phyloP scores from a whole-genome alignment of 2,888 invertebrate genomes.

The Rhabditoides inermis region DNA sequence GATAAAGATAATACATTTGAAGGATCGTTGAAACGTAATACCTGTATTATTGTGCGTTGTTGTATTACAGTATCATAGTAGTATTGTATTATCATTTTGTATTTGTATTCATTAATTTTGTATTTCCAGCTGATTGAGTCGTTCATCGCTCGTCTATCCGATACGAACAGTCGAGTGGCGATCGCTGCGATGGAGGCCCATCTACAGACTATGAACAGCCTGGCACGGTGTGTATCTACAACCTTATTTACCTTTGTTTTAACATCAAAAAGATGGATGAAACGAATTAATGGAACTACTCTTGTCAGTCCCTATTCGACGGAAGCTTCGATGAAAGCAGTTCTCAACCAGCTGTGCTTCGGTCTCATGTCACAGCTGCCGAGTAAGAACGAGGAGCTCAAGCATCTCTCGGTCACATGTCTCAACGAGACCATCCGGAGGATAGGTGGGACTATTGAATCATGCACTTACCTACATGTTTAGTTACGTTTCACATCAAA shows the following conservation, averaged over 20 bases:
- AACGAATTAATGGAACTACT: too few relatives aligned
- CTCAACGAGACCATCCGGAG: slow-evolving; percentile 19
- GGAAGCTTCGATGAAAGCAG: slow-evolving; percentile 28
- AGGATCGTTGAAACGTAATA: not conserved
- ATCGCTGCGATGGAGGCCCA: slow-evolving; percentile 27
- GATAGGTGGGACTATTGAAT: too few relatives aligned
- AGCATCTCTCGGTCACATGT: slow-evolving; percentile 21
- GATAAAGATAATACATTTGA: too few relatives aligned
- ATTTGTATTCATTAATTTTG: not conserved
- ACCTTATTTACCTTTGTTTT: too few relatives aligned
- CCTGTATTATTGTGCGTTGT: too few relatives aligned
- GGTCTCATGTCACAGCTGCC: slow-evolving; percentile 27
- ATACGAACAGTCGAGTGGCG: slow-evolving; percentile 30
- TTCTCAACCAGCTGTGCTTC: slow-evolving; percentile 25
- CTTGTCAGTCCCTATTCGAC: slow-evolving; percentile 27
- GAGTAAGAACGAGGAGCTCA: slow-evolving; percentile 30
- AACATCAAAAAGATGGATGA: too few relatives aligned
- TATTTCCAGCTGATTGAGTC: slow-evolving; percentile 22
- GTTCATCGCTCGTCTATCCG: slow-evolving; percentile 26
- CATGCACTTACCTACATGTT: too few relatives aligned
- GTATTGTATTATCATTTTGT: not conserved
- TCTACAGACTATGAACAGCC: slow-evolving; percentile 21
- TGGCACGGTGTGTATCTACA: too few relatives aligned
- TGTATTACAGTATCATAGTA: not conserved
- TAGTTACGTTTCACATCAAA: too few relatives aligned